Evolutionary conservation across 2,113 vertebrate species (phyloP).

Genomic region (Heterotilapia buettikoferi): DNA sequence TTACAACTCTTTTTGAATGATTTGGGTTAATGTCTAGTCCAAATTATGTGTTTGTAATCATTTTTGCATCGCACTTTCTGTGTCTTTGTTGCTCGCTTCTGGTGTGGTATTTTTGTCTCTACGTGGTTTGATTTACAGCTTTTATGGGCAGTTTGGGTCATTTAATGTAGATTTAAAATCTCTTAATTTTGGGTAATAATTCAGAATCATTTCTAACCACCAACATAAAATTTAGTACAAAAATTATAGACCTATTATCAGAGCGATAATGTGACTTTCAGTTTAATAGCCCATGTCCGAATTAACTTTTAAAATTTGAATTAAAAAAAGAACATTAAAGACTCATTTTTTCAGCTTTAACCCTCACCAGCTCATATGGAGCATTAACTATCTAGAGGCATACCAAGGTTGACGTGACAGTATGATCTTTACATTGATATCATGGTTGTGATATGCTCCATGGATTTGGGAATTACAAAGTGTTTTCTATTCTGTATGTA

Average conservation of each 20-base stretch:
- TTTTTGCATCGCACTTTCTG: neutral
- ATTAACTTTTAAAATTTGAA: neutral
- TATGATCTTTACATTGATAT: neutral
- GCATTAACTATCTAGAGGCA: neutral
- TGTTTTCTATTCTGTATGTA: neutral
- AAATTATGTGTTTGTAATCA: neutral
- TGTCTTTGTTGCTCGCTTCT: neutral
- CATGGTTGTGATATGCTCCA: neutral
- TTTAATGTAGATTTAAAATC: neutral
- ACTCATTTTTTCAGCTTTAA: neutral
- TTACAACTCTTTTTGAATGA: neutral
- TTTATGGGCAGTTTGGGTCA: neutral
- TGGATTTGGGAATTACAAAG: neutral
- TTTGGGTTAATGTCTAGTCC: neutral
- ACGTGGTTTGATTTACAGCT: neutral
- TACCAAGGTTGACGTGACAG: neutral
- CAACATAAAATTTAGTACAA: neutral
- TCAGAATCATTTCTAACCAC: neutral
- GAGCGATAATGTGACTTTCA: neutral
- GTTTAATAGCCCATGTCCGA: neutral
- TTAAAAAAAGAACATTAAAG: neutral
- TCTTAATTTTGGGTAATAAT: neutral
- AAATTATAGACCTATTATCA: neutral
- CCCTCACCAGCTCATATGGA: neutral
- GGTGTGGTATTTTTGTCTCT: neutral